Percentiles rank a stretch among this genome's conserved stretches.
phyloP scores from a whole-genome alignment of 1,140 invertebrate genomes.

The Asbolus verrucosus region DNA sequence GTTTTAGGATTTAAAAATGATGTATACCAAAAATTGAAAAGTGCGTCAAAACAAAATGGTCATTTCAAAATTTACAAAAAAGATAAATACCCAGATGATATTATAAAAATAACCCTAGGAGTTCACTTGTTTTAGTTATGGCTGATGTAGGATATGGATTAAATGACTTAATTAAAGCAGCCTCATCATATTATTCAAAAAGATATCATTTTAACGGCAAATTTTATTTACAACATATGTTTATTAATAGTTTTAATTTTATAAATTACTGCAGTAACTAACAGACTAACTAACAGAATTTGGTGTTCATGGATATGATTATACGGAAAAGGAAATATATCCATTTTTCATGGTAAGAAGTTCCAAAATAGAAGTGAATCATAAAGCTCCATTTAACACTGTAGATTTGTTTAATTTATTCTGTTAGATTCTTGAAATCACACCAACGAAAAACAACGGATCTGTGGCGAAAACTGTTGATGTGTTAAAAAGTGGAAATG shows the following conservation, averaged over 20 bases:
- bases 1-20: conserved; percentile 65
- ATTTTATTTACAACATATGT: too few relatives aligned
- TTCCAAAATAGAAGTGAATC: conserved; percentile 71
- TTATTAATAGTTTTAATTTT: too few relatives aligned
- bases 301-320: conserved; percentile 79
- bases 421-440: conserved; percentile 72
- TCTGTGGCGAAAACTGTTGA: conserved; percentile 52
- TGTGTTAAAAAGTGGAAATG: conserved; percentile 45
- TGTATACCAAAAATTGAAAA: conserved; percentile 22
- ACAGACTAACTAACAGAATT: too few relatives aligned
- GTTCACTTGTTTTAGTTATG: conserved; percentile 71
- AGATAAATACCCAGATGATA: conserved; percentile 72
- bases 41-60: conserved; percentile 62
- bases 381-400: conserved; percentile 71
- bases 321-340: conserved; percentile 71
- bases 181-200: conserved; percentile 65
- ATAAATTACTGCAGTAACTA: too few relatives aligned
- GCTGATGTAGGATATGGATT: conserved; percentile 72
- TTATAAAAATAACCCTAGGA: conserved; percentile 71
- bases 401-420: conserved; percentile 78
- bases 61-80: conserved; percentile 72
- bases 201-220: conserved; percentile 66
- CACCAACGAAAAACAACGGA: conserved; percentile 59
- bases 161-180: conserved; percentile 66
- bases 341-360: conserved; percentile 78